These are phyloP conservation scores for Stichopus chloronotus DNA, from an alignment of 35 echinoderm and acorn worm genomes.

Conservation along the genomic window DNA sequence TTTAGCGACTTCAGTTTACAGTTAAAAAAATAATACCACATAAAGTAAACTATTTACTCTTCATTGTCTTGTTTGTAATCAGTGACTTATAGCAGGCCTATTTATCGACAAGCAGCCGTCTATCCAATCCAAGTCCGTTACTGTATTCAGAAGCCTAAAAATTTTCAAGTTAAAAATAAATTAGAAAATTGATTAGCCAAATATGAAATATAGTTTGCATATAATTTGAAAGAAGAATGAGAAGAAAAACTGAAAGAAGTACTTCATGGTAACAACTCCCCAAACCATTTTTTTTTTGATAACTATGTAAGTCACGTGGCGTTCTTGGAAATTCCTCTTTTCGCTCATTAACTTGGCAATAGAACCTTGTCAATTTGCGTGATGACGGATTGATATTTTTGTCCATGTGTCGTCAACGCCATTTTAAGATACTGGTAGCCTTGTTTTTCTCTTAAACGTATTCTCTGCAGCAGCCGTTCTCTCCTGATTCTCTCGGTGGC, in stretches of 20 bases:
- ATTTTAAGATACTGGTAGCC: conserved; percentile 60
- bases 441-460: conserved; percentile 33
- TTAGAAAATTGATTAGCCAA: background rate
- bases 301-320: too few relatives aligned
- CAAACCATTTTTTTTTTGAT: background rate
- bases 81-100: too few relatives aligned
- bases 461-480: conserved; percentile 45
- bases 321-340: background rate
- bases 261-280: background rate
- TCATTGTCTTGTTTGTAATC: too few relatives aligned
- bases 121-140: too few relatives aligned
- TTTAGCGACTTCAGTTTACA: too few relatives aligned
- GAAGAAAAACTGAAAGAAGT: background rate
- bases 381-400: conserved; percentile 45
- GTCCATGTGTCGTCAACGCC: conserved; percentile 48
- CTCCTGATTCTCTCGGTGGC: conserved; percentile 58
- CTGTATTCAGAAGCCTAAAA: too few relatives aligned
- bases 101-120: too few relatives aligned
- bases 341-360: conserved; percentile 20
- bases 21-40: too few relatives aligned
- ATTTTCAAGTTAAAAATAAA: too few relatives aligned
- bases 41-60: too few relatives aligned
- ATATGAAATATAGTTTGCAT: background rate
- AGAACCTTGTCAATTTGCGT: conserved; percentile 42
- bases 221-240: background rate